phyloP scores from a whole-genome alignment of 2,797 vertebrate genomes.

The Arremon brunneinucha region DNA sequence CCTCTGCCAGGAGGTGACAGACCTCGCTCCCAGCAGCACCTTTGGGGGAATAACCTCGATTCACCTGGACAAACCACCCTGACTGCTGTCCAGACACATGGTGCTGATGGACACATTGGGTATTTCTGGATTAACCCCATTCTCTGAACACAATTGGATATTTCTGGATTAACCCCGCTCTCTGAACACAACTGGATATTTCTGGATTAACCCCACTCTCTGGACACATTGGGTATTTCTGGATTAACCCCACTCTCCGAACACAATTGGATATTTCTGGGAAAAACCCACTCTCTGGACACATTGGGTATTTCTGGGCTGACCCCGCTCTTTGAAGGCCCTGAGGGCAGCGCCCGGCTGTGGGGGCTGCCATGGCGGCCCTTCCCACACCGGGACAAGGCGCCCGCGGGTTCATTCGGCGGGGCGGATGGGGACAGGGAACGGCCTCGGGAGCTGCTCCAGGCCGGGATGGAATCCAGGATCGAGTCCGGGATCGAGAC shows the following conservation, averaged over 20 bases:
- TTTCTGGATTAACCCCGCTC: too few species aligned
- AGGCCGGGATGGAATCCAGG: background rate
- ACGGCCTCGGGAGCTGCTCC: background rate
- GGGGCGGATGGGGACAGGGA: background rate
- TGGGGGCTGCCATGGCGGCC: background rate
- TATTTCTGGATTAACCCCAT: background rate
- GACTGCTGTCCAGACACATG: background rate
- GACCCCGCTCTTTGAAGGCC: too few species aligned
- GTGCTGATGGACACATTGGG: background rate
- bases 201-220: background rate
- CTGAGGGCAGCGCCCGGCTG: background rate
- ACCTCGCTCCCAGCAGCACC: background rate
- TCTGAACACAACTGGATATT: too few species aligned
- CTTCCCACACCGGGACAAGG: slow-evolving; percentile 29
- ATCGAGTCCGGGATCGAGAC: background rate
- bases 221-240: too few species aligned
- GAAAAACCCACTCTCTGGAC: too few species aligned
- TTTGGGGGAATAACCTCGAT: background rate
- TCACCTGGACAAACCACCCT: background rate
- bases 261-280: too few species aligned
- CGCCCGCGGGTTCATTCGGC: slow-evolving; percentile 56
- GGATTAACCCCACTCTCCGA: too few species aligned
- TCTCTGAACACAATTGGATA: too few species aligned
- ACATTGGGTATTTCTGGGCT: too few species aligned
- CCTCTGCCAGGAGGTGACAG: background rate